Evolutionary conservation across 2,113 vertebrate species (phyloP), one percentile per base, ranked within the genome.

Genomic region (Elgaria multicarinata): DNA sequence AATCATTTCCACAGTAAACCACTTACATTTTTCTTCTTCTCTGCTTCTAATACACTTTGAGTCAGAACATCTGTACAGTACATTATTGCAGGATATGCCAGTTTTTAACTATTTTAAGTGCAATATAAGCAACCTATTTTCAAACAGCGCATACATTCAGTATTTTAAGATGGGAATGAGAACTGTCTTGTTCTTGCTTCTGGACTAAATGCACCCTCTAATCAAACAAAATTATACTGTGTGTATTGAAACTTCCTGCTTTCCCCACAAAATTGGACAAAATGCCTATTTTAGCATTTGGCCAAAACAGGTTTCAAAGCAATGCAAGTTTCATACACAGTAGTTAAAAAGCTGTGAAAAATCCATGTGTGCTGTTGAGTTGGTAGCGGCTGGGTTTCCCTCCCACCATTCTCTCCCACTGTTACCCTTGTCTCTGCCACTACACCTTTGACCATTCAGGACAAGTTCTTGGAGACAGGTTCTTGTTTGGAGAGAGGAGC

Each of bases 211-310:
- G 5, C 20, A 95, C 90, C 91, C 93, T 96, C 83, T 92, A 94
- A 96, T 95, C 93, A 95, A 86, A 55, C 92, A 89, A 95, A 96
- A 95, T 95, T 94, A 95, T 78, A 95, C 89, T 94, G 93, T 53
- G 79, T 94, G 93, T 88, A 92, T 83, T 90, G 71, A 3, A 20
- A 89, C 89, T 87, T 91, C 93, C 90, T 93, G 94, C 82, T 95
- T 93, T 85, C 93, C 85, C 89, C 88, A 91, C 93, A 93, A 92
- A 92, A 91, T 89, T 94, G 89, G 94, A 92, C 93, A 93, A 93
- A 95, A 93, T 46, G 88, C 50, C 0, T 91, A 93, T 93, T 95
- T 93, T 86, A 94, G 92, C 93, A 87, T 92, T 69, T 91, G 91
- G 85, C 26, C 93, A 95, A 95, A 94, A 95, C 95, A 94, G 93